Percentiles rank a stretch among this genome's conserved stretches.
Conservation (phyloP, 2,797 vertebrate species). For the Melanotaenia trifasciata region DNA sequence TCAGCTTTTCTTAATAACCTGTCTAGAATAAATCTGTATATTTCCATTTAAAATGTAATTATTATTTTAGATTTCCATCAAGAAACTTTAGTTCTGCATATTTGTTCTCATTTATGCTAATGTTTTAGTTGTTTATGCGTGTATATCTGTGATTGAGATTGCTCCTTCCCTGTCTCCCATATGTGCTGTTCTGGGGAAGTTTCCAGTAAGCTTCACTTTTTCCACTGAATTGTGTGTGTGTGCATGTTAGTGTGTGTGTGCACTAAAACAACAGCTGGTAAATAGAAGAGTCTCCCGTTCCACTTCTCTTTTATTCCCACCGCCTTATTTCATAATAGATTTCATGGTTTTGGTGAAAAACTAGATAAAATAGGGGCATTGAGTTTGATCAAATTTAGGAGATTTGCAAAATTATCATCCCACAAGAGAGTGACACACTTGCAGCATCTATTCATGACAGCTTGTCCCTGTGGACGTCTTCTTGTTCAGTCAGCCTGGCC, state of each 20-base stretch:
- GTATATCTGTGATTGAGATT: conserved; percentile 17
- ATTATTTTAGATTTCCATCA: background rate
- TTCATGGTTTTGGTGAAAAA: conserved; percentile 44
- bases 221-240: conserved; percentile 38
- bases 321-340: conserved; percentile 51
- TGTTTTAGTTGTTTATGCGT: conserved; percentile 1
- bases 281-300: conserved; percentile 58
- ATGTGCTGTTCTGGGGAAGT: conserved; percentile 51
- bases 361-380: conserved; percentile 10
- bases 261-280: conserved; percentile 75
- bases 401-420: conserved; percentile 29
- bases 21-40: too few relatives aligned
- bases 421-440: conserved; percentile 64
- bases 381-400: conserved; percentile 30
- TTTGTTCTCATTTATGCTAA: background rate
- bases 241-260: conserved; percentile 31
- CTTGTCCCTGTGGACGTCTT: conserved; percentile 59
- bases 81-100: background rate
- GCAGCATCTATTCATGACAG: conserved; percentile 50
- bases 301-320: conserved; percentile 42
- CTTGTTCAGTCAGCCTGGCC: conserved; percentile 53
- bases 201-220: conserved; percentile 37
- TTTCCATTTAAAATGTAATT: too few relatives aligned
- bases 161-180: conserved; percentile 50
- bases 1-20: background rate